Evolutionary conservation across 2,113 vertebrate genomes (phyloP).

Genomic region (Solea solea): DNA sequence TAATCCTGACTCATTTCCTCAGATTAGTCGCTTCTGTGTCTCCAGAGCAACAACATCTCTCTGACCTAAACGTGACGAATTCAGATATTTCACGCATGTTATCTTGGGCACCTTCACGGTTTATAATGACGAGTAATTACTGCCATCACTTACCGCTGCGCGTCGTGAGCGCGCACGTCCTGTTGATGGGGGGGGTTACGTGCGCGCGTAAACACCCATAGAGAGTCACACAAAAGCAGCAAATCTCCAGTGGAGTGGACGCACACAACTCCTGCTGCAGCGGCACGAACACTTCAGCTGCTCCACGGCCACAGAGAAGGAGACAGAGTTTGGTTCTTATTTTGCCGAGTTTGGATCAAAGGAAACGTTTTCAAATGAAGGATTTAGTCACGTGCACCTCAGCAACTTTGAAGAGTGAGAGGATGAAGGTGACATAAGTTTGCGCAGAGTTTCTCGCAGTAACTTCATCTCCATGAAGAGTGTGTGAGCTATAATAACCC

Average conservation of each 20-base stretch:
- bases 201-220: conserved; percentile 37
- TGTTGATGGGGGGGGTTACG: conserved; percentile 13
- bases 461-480: conserved; percentile 26
- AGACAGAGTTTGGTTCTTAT: neutral
- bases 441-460: neutral
- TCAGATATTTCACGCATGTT: neutral
- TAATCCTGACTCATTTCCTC: no score
- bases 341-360: neutral
- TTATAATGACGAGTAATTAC: neutral
- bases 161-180: conserved; percentile 71
- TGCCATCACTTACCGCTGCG: neutral
- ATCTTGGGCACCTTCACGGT: neutral
- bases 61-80: neutral
- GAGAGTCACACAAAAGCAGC: conserved; percentile 66
- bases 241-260: conserved; percentile 31
- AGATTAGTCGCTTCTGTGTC: no score
- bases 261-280: conserved; percentile 11
- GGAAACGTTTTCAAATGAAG: conserved; percentile 5
- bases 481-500: neutral
- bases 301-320: neutral
- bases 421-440: conserved; percentile 57
- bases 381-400: neutral
- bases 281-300: conserved; percentile 3
- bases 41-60: neutral
- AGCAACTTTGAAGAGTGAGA: conserved; percentile 5